Evolutionary conservation across 2,113 vertebrate species (phyloP), one percentile per base, ranked within the genome.

Genomic region (Chionomys nivalis): DNA sequence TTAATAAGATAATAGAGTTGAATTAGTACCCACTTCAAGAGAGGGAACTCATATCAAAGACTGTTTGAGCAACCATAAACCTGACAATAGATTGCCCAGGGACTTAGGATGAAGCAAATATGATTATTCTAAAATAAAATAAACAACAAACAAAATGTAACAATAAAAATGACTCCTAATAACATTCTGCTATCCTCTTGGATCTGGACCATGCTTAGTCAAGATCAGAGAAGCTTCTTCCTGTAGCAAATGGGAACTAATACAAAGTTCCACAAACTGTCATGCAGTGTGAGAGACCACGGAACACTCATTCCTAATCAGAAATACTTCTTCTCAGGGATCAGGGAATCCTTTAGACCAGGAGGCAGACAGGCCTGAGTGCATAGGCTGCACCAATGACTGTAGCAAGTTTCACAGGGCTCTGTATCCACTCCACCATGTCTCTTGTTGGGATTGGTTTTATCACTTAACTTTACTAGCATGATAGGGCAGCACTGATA

Each of bases 371-470:
- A 42, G 21, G 73, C 17, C 39, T 44, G 70, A n/a, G 70, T n/a
- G 1, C 70, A 72, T 14, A 42, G 98, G 98, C 7, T 93, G 97
- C 98, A 99, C 98, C 65, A 99, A 98, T 0, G 98, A 98, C 63
- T 78, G 99, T 96, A 1, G 99, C 99, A 31, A 97, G 97, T 0
- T 95, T 93, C n/a, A 99, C 99, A 0, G 98, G 97, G 1, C 92
- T 97, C 3, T 99, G 98, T 70, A 99, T 98, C 92, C 98, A 98
- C 87, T 99, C 99, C 77, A 99, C 95, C 99, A 99, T 99, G 99
- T 97, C 98, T 99, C 97, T 99, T 99, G 96, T 99, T 99, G 0
- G 99, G 98, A 73, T 99, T 99, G 0, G 98, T 97, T 1, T 99
- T 99, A 58, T 99, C 98, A 2, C 96, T 97, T 94, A 99, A 81